Conservation (phyloP, 2,888 invertebrate species). For the Tipula confusa region DNA sequence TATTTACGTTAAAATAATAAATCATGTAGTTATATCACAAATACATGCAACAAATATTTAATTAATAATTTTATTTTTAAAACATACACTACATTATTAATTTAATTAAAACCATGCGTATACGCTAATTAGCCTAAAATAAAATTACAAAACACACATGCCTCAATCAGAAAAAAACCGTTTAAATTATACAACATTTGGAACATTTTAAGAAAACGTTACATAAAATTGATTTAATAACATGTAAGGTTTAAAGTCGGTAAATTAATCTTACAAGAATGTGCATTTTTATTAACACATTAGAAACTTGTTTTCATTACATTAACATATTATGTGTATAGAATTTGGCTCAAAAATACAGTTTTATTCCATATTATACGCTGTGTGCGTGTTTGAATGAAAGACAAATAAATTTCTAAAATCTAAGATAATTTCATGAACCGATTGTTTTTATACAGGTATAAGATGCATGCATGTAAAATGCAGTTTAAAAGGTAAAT, state of each 20-base stretch:
- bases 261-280: not conserved
- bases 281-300: not conserved
- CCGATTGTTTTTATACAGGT: not conserved
- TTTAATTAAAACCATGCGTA: not conserved
- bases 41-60: no score
- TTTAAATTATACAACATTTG: not conserved
- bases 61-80: no score
- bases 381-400: not conserved
- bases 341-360: not conserved
- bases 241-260: not conserved
- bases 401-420: not conserved
- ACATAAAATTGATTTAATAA: not conserved
- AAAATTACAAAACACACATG: not conserved
- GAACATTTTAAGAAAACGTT: not conserved
- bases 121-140: not conserved
- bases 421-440: not conserved
- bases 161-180: not conserved
- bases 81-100: not conserved
- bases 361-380: not conserved
- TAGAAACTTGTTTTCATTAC: not conserved
- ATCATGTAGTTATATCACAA: no score
- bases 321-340: not conserved
- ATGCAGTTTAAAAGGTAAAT: no score
- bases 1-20: no score
- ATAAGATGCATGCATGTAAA: not conserved